These are phyloP conservation scores for Chloroceryle aenea DNA, from an alignment of 2,113 vertebrate genomes.

Conservation along the genomic window DNA sequence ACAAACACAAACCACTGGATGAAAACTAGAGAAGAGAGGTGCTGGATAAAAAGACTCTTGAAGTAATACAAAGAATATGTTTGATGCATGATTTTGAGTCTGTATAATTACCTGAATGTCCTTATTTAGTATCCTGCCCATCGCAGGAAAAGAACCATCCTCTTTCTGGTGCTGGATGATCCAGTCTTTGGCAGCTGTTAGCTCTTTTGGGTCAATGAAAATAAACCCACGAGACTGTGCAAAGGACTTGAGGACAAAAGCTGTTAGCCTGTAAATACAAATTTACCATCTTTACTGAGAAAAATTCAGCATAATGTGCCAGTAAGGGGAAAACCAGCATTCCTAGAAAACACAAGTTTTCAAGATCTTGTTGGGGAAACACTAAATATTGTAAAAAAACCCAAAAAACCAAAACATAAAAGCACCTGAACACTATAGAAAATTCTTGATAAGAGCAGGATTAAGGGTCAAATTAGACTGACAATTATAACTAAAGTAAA, in stretches of 20 bases:
- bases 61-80: not conserved
- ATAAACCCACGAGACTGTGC: conserved; percentile 93
- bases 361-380: not conserved
- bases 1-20: not conserved
- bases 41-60: not conserved
- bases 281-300: not conserved
- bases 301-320: not conserved
- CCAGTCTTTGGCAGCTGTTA: conserved; percentile 88
- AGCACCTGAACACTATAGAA: not conserved
- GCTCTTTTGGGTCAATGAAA: conserved; percentile 90
- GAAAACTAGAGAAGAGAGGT: not conserved
- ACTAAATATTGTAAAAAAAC: too few species aligned
- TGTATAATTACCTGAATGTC: conserved; percentile 85
- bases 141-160: conserved; percentile 89
- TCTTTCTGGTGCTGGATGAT: conserved; percentile 88
- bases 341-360: not conserved
- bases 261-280: conserved; percentile 84
- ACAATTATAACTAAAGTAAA: not conserved
- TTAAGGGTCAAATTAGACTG: not conserved
- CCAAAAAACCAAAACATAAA: not conserved
- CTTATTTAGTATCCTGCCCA: conserved; percentile 92
- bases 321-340: not conserved
- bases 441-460: not conserved
- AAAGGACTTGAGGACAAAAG: conserved; percentile 94
- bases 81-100: not conserved